Conservation (phyloP, 1,140 invertebrate species). For the Manduca sexta region DNA sequence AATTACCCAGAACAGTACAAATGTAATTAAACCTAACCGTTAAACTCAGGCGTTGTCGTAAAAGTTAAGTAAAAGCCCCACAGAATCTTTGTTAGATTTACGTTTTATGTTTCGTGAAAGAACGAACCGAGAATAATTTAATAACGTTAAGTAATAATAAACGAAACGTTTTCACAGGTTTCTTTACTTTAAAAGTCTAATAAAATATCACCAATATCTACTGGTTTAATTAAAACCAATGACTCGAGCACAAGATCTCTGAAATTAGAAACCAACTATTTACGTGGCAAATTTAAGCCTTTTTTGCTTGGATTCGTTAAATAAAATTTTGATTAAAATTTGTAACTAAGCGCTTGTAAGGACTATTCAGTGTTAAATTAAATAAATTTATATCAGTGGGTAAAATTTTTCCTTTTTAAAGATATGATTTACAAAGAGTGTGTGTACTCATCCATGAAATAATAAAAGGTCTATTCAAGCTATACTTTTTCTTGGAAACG, state of each 20-base stretch:
- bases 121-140: constrained; percentile 18
- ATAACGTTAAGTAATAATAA: constrained; percentile 21
- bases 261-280: background rate
- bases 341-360: too few relatives aligned
- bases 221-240: background rate
- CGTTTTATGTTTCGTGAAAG: constrained; percentile 25
- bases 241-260: background rate
- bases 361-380: too few relatives aligned
- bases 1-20: constrained; percentile 41
- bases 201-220: background rate
- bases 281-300: too few relatives aligned
- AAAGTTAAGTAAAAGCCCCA: constrained; percentile 43
- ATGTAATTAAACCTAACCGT: constrained; percentile 43
- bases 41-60: constrained; percentile 46
- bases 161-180: constrained; percentile 8
- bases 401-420: too few relatives aligned
- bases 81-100: constrained; percentile 40
- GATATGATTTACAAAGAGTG: too few relatives aligned
- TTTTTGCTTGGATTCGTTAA: too few relatives aligned
- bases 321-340: too few relatives aligned
- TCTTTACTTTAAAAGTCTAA: constrained; percentile 6
- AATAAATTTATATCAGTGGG: too few relatives aligned
- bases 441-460: too few relatives aligned
- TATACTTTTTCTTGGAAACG: too few relatives aligned
- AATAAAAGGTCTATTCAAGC: too few relatives aligned